Evolutionary conservation across 2,113 vertebrate species (phyloP).

Genomic region (Crotalus tigris): DNA sequence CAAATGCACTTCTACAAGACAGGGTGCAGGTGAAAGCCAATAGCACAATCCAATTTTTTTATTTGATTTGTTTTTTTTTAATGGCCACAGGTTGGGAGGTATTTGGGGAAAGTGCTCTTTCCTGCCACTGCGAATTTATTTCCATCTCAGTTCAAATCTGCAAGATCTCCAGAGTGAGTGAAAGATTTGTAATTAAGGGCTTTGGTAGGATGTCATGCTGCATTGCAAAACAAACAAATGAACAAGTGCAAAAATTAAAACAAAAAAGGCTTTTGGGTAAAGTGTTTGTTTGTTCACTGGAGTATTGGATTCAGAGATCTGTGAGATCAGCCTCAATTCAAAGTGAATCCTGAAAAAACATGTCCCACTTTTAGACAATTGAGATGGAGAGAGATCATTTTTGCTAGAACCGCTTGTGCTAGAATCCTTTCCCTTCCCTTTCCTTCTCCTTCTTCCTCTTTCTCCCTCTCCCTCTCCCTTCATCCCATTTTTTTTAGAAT

Average conservation of each 20-base stretch:
- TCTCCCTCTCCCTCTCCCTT: background rate
- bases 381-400: background rate
- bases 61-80: background rate
- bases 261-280: background rate
- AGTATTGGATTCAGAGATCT: background rate
- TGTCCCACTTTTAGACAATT: background rate
- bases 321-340: background rate
- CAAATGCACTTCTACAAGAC: background rate
- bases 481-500: background rate
- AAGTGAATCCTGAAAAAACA: background rate
- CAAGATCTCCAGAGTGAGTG: background rate
- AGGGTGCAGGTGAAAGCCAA: constrained; percentile 1
- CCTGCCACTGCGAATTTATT: background rate
- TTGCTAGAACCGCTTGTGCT: background rate
- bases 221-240: background rate
- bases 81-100: background rate
- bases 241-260: background rate
- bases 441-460: background rate
- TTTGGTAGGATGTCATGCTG: background rate
- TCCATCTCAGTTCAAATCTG: background rate
- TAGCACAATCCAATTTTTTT: too few relatives aligned
- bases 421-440: too few relatives aligned
- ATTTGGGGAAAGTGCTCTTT: background rate
- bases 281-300: background rate
- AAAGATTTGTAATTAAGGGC: background rate